Conservation (phyloP, 2,888 invertebrate species). For the Xestoiulus laeticollis region DNA sequence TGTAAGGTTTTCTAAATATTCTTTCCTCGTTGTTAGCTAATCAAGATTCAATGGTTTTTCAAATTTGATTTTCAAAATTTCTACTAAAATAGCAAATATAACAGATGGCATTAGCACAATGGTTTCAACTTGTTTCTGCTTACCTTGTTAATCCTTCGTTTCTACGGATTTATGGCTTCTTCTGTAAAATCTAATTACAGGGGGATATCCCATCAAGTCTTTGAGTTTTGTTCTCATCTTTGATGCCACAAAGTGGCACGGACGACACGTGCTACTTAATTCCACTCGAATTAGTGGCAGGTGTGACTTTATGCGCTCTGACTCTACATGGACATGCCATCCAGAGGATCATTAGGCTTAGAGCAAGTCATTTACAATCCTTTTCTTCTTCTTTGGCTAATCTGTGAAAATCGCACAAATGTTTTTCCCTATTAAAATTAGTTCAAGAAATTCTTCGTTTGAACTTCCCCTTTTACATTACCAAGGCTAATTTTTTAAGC, state of each 20-base stretch:
- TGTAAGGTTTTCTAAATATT: too few species aligned
- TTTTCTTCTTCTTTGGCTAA: constrained; percentile 27
- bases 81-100: too few species aligned
- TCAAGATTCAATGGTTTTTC: too few species aligned
- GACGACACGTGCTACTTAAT: constrained; percentile 24
- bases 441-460: neutral
- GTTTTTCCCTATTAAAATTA: neutral
- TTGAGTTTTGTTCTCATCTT: neutral
- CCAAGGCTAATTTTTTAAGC: neutral
- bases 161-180: constrained; percentile 35
- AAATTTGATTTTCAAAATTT: too few species aligned
- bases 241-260: neutral
- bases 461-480: too few species aligned
- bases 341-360: constrained; percentile 43
- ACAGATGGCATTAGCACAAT: neutral
- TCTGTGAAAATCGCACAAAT: neutral
- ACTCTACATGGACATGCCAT: constrained; percentile 16
- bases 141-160: neutral
- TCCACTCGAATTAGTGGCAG: constrained; percentile 46
- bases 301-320: constrained; percentile 8
- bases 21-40: too few species aligned
- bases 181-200: neutral
- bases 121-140: neutral
- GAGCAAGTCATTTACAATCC: constrained; percentile 45
- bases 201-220: constrained; percentile 2